Conservation (phyloP, 2,797 vertebrate genomes). For the Siniperca undulata region DNA sequence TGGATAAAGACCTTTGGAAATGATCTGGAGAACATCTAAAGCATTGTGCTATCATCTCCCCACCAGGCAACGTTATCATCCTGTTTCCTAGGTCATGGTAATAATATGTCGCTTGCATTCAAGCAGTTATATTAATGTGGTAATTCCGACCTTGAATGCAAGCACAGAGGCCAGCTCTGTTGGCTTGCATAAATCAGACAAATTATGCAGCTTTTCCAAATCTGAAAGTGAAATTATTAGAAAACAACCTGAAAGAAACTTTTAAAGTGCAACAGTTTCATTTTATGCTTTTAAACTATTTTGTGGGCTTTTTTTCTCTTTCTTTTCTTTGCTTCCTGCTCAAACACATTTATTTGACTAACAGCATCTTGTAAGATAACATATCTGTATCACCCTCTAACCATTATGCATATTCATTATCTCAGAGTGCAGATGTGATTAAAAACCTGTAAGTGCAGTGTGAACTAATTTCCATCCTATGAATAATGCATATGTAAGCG, state of each 20-base stretch:
- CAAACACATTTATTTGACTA: conserved; percentile 67
- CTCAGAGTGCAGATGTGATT: conserved; percentile 82
- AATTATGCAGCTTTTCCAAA: conserved; percentile 52
- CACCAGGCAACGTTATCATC: conserved; percentile 43
- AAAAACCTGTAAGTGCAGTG: conserved; percentile 83
- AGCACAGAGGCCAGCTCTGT: conserved; percentile 23
- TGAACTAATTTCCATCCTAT: conserved; percentile 81
- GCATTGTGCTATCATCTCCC: conserved; percentile 43
- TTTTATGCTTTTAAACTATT: conserved; percentile 36
- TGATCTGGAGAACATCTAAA: conserved; percentile 57
- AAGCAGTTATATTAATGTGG: conserved; percentile 37
- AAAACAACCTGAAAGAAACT: conserved; percentile 36
- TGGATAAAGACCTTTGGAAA: conserved; percentile 58
- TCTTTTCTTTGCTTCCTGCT: conserved; percentile 35
- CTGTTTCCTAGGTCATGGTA: conserved; percentile 40
- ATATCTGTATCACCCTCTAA: conserved; percentile 69
- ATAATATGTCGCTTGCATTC: conserved; percentile 59
- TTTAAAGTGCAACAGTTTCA: conserved; percentile 28
- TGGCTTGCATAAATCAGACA: conserved; percentile 45
- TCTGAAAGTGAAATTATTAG: conserved; percentile 36
- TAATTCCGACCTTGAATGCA: conserved; percentile 73
- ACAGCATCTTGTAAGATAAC: conserved; percentile 68
- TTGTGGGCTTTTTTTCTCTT: neutral
- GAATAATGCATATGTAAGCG: conserved; percentile 83
- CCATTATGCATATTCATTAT: conserved; percentile 84